Evolutionary conservation across 2,113 vertebrate genomes (phyloP), one percentile per base, ranked within the genome.

Genomic region (Cariama cristata): DNA sequence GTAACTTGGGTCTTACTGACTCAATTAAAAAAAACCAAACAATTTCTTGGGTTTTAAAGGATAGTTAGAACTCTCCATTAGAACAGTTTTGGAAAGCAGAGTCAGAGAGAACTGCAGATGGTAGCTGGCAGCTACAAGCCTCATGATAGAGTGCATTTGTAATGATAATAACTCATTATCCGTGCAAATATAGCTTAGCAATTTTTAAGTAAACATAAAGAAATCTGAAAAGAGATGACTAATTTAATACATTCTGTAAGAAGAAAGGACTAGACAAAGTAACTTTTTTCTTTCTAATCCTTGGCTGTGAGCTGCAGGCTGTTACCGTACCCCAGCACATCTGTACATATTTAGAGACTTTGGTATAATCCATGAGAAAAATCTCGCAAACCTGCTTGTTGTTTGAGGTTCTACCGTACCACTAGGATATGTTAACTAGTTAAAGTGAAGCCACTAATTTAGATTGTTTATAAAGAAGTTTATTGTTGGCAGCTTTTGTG

Each of bases 381-480:
- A 59, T 93, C 59, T 91, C 96, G 72, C 75, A 88, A 68, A 74
- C 56, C 23, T 90, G 42, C 66, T 69, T 87, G 45, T 77, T 93
- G 49, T 88, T 90, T 86, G 77, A 96, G 81, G 71, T 92, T 93
- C 62, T 83, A 35, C 38, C 27, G 42, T 77, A 86, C 59, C 75
- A 80, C 71, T 76, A 79, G 59, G 59, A 50, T 60, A 45, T 79
- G 88, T 56, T 88, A 82, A 72, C 58, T 73, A 83, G 28, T 83
- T 88, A 73, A 85, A 92, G 60, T 23, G 55, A 96, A 91, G 86
- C 68, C 86, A 84, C 82, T 90, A 73, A 92, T 93, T 90, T 73
- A 62, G 72, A 42, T 47, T 77, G 52, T 83, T 97, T 88, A 67
- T 92, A 91, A 73, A 67, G 59, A 88, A 63, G 52, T 59, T 86